Evolutionary conservation across 2,797 vertebrate species (phyloP), one percentile per base, ranked within the genome.

Genomic region (Potorous gilbertii): DNA sequence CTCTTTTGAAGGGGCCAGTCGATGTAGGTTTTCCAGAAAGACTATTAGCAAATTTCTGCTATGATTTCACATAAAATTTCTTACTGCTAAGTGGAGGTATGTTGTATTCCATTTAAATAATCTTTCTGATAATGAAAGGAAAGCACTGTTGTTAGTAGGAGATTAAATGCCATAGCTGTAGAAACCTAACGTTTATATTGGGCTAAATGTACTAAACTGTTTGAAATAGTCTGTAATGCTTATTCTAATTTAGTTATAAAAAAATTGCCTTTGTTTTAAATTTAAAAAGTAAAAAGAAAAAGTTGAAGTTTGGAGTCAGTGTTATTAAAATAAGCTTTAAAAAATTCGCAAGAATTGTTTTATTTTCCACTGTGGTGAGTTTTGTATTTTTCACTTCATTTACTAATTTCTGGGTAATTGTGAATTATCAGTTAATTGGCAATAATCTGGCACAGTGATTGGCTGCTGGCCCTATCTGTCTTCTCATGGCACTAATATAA

Each of bases 341-440:
- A 98, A 55, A 34, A 94, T 98, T 97, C 93, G 62, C 95, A 97
- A 94, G 95, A 94, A 95, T 97, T 97, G 96, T 90, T 97, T 92
- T 94, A 90, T n/a, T 74, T 95, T 97, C 46, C 31, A 92, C 56
- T 89, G 96, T 95, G 97, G 97, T 59, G 96, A 97, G 94, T 95
- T 97, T 93, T 92, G 97, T 97, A 90, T 95, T 98, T 98, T 96
- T 97, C 96, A 90, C 97, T 95, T 98, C 96, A 92, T 97, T 98
- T 97, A 95, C 59, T 95, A 97, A 98, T 98, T 98, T 97, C 96
- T 96, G 5, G 96, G 56, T 97, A 97, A 97, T 98, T 98, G 95
- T 92, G 96, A 96, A 97, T 97, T 93, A 93, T 95, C 96, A 96
- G 18, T 96, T 93, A 92, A 92, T 92, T 95, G 59, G 94, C 96